These are phyloP conservation scores for Perdix hodgsoniae DNA, from an alignment of 2,797 vertebrate genomes.

Conservation along the genomic window DNA sequence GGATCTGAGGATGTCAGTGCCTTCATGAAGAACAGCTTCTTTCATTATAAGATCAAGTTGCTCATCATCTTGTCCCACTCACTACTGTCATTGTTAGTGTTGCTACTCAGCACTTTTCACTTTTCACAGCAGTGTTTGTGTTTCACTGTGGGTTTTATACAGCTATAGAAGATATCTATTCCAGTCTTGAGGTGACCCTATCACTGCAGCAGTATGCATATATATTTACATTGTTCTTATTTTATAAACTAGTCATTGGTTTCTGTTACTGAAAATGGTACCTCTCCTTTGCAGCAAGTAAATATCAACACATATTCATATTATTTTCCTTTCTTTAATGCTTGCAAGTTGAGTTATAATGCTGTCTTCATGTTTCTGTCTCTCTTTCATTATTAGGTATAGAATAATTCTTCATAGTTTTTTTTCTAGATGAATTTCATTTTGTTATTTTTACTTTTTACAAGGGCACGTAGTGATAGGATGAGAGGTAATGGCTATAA, in stretches of 20 bases:
- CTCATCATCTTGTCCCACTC: neutral
- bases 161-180: accelerated
- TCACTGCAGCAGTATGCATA: neutral
- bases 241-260: neutral
- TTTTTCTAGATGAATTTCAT: neutral
- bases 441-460: neutral
- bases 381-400: neutral
- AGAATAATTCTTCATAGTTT: conserved; percentile 2
- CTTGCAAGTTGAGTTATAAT: neutral
- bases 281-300: neutral
- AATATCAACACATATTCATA: neutral
- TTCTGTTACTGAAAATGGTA: neutral
- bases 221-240: neutral
- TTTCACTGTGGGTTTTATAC: neutral
- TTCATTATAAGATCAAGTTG: neutral
- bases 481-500: too few relatives aligned
- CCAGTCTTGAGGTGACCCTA: accelerated
- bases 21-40: neutral
- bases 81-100: neutral
- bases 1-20: neutral
- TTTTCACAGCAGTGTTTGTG: too few relatives aligned
- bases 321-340: neutral
- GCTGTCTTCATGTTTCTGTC: neutral
- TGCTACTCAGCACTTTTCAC: neutral
- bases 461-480: too few relatives aligned